Evolutionary conservation across 2,888 invertebrate species (phyloP).

Genomic region (Cataglyphis albicans): DNA sequence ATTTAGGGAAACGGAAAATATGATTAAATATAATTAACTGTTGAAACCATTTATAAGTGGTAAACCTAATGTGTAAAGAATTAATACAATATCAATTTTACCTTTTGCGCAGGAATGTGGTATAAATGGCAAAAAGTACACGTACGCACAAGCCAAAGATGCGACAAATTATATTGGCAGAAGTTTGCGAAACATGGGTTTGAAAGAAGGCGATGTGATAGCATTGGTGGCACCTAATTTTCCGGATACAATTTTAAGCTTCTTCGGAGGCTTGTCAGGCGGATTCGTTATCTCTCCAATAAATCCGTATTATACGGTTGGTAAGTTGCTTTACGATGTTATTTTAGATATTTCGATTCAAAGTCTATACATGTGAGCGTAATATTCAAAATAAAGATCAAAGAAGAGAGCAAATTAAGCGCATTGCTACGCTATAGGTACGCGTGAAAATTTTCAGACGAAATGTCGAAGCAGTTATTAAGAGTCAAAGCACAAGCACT

Average conservation of each 20-base stretch:
- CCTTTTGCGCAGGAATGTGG: slow-evolving; percentile 89
- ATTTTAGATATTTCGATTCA: not conserved
- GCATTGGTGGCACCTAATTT: slow-evolving; percentile 92
- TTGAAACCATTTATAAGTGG: not conserved
- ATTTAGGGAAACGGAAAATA: not conserved
- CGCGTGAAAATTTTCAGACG: slow-evolving; percentile 87
- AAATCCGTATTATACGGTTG: slow-evolving; percentile 91
- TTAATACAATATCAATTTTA: not conserved
- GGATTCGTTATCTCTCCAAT: slow-evolving; percentile 91
- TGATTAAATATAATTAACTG: slow-evolving; percentile 3
- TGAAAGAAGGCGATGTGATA: slow-evolving; percentile 89
- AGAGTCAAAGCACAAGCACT: slow-evolving; percentile 89
- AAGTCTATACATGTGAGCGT: not conserved
- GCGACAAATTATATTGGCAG: slow-evolving; percentile 90
- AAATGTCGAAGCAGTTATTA: slow-evolving; percentile 89
- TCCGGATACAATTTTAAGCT: slow-evolving; percentile 91
- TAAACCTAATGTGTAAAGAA: not conserved
- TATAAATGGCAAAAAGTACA: slow-evolving; percentile 90
- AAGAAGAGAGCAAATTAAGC: not conserved
- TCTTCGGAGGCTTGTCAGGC: slow-evolving; percentile 90
- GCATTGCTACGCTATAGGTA: not conserved
- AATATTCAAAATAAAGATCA: not conserved
- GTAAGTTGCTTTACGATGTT: slow-evolving; percentile 75
- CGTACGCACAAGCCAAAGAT: slow-evolving; percentile 90
- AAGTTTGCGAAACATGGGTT: slow-evolving; percentile 89